Percentiles rank a stretch among this genome's conserved stretches.
These are phyloP conservation scores for Oligia latruncula DNA, from an alignment of 2,888 invertebrate species.

Conservation along the genomic window DNA sequence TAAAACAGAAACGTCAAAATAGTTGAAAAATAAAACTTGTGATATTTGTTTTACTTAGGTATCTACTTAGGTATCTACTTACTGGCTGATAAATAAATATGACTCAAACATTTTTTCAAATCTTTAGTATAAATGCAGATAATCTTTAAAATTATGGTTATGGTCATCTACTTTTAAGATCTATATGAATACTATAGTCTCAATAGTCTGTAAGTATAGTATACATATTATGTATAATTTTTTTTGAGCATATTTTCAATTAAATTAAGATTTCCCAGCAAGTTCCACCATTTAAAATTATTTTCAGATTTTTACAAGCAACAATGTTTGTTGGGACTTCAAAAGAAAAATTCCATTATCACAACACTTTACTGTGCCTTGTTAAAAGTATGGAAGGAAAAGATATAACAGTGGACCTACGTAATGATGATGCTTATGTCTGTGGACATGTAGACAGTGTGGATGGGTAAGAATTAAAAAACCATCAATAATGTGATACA, in stretches of 20 bases:
- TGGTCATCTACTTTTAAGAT: not conserved
- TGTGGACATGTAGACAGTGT: constrained; percentile 91
- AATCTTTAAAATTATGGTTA: not conserved
- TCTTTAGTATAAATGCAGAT: too few species aligned
- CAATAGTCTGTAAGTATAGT: too few species aligned
- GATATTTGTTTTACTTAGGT: not conserved
- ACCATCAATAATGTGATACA: not conserved
- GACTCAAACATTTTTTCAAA: not conserved
- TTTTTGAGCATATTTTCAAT: not conserved
- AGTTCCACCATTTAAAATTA: not conserved
- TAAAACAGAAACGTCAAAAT: not conserved
- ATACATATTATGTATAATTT: not conserved
- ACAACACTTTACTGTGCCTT: constrained; percentile 91
- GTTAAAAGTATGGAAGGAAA: constrained; percentile 91
- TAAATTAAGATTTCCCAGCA: not conserved
- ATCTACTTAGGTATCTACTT: not conserved
- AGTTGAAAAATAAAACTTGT: not conserved
- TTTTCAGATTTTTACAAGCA: constrained; percentile 33
- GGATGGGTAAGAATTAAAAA: constrained; percentile 89
- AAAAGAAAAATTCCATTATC: constrained; percentile 86
- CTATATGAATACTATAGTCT: not conserved
- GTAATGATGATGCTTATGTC: constrained; percentile 92
- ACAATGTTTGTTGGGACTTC: constrained; percentile 79
- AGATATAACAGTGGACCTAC: constrained; percentile 91
- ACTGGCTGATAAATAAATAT: not conserved